These are phyloP conservation scores for Hydrophis major DNA, from an alignment of 2,797 vertebrate genomes.

Conservation along the genomic window DNA sequence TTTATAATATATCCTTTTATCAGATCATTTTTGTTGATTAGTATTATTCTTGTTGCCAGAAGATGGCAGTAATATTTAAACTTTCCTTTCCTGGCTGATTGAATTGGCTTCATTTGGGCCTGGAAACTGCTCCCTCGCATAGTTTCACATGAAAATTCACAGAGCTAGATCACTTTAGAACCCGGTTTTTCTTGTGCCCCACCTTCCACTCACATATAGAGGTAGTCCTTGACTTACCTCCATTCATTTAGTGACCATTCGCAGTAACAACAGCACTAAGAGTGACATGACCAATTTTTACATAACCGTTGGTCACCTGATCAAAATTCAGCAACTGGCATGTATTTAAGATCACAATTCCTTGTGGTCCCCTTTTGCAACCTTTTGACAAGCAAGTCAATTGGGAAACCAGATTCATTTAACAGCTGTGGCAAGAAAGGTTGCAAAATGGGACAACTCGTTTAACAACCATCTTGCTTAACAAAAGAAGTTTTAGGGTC, in stretches of 20 bases:
- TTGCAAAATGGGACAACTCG: too few species aligned
- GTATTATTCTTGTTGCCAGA: background rate
- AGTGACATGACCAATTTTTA: background rate
- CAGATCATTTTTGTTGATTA: background rate
- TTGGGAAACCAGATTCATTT: background rate
- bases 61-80: slow-evolving; percentile 8
- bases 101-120: background rate
- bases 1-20: too few species aligned
- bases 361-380: background rate
- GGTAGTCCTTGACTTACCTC: background rate
- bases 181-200: background rate
- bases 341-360: background rate
- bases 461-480: background rate
- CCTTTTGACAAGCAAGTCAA: background rate
- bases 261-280: background rate
- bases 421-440: background rate
- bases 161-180: background rate
- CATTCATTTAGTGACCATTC: background rate
- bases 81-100: background rate
- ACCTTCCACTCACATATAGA: background rate
- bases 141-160: background rate
- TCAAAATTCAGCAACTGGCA: background rate
- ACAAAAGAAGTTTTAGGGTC: background rate
- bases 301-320: background rate
- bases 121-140: background rate